Conservation (phyloP, 1,140 invertebrate species). For the Neodiprion virginianus region DNA sequence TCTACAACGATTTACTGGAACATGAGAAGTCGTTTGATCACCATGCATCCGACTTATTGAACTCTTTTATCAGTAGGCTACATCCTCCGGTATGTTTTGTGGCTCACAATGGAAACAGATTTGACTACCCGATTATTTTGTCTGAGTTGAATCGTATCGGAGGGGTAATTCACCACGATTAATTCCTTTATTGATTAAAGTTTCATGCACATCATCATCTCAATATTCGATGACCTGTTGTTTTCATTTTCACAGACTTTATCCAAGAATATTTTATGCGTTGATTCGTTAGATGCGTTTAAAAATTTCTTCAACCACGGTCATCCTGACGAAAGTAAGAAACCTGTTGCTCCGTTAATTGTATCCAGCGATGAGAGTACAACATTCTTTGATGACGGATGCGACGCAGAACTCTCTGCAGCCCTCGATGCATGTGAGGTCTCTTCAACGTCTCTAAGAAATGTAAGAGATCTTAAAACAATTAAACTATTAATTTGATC, state of each 20-base stretch:
- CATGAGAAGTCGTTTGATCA: slow-evolving; percentile 66
- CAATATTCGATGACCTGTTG: slow-evolving; percentile 13
- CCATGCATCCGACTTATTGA: slow-evolving; percentile 63
- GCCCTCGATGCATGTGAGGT: slow-evolving; percentile 50
- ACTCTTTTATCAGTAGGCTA: slow-evolving; percentile 69
- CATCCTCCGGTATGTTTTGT: slow-evolving; percentile 75
- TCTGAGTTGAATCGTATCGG: slow-evolving; percentile 63
- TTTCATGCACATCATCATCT: background rate
- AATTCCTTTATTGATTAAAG: background rate
- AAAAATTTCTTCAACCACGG: slow-evolving; percentile 48
- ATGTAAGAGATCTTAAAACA: too few relatives aligned
- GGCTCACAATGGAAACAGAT: slow-evolving; percentile 80
- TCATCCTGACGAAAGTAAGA: slow-evolving; percentile 21
- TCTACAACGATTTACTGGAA: slow-evolving; percentile 71
- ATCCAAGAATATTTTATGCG: slow-evolving; percentile 61
- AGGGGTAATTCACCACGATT: slow-evolving; percentile 38
- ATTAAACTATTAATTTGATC: too few relatives aligned
- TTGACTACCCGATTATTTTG: slow-evolving; percentile 79
- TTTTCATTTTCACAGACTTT: slow-evolving; percentile 41
- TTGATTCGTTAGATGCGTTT: slow-evolving; percentile 65
- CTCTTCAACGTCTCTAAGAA: slow-evolving; percentile 14
- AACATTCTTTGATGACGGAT: slow-evolving; percentile 40
- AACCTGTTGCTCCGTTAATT: background rate
- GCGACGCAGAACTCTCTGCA: slow-evolving; percentile 43
- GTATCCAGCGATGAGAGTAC: slow-evolving; percentile 28